Percentiles rank a stretch among this genome's conserved stretches.
Conservation (phyloP, 2,888 invertebrate species). For the Nomada fabriciana region DNA sequence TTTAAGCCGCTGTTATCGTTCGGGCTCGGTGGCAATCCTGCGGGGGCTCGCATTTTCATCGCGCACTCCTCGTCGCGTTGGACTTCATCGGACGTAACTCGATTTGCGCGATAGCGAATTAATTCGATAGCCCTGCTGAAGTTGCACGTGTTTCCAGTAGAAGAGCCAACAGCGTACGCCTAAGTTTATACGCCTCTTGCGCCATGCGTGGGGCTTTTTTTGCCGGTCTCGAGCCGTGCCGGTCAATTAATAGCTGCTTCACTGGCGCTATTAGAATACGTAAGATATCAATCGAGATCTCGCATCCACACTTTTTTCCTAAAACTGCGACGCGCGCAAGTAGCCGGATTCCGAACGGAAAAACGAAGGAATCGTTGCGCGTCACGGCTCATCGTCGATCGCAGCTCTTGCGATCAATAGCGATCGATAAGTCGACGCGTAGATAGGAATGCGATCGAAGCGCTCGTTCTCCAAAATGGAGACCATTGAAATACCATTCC, state of each 20-base stretch:
- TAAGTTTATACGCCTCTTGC: neutral
- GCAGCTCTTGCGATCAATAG: too few relatives aligned
- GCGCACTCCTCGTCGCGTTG: conserved; percentile 40
- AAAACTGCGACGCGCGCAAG: too few relatives aligned
- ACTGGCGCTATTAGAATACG: neutral
- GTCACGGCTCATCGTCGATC: too few relatives aligned
- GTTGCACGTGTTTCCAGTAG: too few relatives aligned
- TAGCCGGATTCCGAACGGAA: too few relatives aligned
- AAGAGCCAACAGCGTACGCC: neutral
- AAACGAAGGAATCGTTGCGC: too few relatives aligned
- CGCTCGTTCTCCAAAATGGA: conserved; percentile 38
- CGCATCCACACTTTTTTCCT: neutral
- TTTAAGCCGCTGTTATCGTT: neutral
- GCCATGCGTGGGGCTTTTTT: neutral
- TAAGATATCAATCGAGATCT: neutral
- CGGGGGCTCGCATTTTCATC: too few relatives aligned
- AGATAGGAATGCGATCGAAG: neutral
- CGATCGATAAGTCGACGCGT: too few relatives aligned
- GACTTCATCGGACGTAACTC: conserved; percentile 67
- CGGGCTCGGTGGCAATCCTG: neutral
- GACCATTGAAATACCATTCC: conserved; percentile 56
- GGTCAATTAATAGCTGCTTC: neutral
- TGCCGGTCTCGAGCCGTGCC: neutral
- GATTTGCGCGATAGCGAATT: conserved; percentile 57
- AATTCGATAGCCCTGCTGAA: conserved; percentile 38